Evolutionary conservation across 1,140 invertebrate species (phyloP), one percentile per base, ranked within the genome.

Genomic region (Pararge aegeria): DNA sequence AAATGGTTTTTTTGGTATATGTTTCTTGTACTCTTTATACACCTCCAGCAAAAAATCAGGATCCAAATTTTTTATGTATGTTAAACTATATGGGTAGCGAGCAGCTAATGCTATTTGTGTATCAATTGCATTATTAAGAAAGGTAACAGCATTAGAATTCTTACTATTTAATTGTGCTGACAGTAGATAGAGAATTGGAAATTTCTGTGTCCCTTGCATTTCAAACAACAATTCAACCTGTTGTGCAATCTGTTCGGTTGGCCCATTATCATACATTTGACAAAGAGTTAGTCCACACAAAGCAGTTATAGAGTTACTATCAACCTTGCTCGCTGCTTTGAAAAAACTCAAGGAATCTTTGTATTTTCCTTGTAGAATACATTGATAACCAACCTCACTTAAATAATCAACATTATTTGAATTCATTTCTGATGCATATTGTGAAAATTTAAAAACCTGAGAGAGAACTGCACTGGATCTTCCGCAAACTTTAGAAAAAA

Each of bases 201-300:
- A 87, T 16, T 90, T 84, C n/a, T 92, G 85, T 10, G 90, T 90
- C 1, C 94, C 93, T 65, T 96, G 94, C 51, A 98, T 93, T 83
- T 98, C 96, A 78, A 94, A 93, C 0, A 99, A 87, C 68, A 97
- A 94, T 66, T 98, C 95, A 16, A 99, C 90, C 85, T 98, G 96
- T 72, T 98, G 94, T 37, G 93, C 92, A 0, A 96, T 94, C 73
- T 97, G 93, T 18, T 94, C 92, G 1, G 83, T 90, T 1, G 91
- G 88, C 6, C 92, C 92, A 52, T 85, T 89, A 56, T 93, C 92
- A 54, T 87, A 91, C 80, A 97, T 87, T 85, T 97, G 95, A 89
- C 96, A 97, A 12, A 94, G 81, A 12, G 97, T 96, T 29, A 98
- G 89, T 1, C 97, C 96, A 71, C 93, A 93, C 4, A 98, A 79